Evolutionary conservation across 2,113 vertebrate species (phyloP).

Genomic region (Camarhynchus parvulus): DNA sequence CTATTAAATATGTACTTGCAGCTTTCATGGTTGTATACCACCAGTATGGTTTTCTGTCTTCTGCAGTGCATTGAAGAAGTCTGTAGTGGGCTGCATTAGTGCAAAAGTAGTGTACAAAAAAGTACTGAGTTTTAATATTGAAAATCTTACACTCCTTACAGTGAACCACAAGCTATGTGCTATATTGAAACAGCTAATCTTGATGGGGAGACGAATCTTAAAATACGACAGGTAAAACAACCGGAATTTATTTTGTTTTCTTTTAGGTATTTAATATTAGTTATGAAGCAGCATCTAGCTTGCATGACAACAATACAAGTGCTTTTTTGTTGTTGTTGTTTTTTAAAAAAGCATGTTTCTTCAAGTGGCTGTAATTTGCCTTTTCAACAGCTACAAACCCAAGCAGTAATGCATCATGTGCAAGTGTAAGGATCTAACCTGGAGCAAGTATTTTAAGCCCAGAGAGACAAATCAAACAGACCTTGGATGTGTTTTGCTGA

Average conservation of each 20-base stretch:
- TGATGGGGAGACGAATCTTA: constrained; percentile 98
- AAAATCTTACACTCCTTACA: constrained; percentile 58
- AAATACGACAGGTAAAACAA: constrained; percentile 91
- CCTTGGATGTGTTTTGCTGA: neutral
- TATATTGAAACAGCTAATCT: constrained; percentile 98
- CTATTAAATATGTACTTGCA: neutral
- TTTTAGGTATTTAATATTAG: neutral
- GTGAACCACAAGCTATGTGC: constrained; percentile 99
- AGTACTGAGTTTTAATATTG: neutral
- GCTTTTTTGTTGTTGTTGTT: neutral
- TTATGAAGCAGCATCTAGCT: neutral
- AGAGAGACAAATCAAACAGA: neutral
- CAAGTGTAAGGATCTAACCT: neutral
- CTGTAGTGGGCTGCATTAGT: neutral
- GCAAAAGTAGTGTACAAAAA: neutral
- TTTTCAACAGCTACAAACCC: neutral
- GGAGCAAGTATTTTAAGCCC: neutral
- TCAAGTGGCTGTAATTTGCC: neutral
- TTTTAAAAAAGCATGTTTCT: neutral
- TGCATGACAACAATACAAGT: neutral
- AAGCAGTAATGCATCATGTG: neutral
- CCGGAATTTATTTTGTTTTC: neutral
- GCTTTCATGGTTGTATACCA: neutral
- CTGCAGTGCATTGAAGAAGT: neutral
- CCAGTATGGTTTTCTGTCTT: neutral